phyloP scores from a whole-genome alignment of 2,113 vertebrate genomes.

The Aptenodytes patagonicus region DNA sequence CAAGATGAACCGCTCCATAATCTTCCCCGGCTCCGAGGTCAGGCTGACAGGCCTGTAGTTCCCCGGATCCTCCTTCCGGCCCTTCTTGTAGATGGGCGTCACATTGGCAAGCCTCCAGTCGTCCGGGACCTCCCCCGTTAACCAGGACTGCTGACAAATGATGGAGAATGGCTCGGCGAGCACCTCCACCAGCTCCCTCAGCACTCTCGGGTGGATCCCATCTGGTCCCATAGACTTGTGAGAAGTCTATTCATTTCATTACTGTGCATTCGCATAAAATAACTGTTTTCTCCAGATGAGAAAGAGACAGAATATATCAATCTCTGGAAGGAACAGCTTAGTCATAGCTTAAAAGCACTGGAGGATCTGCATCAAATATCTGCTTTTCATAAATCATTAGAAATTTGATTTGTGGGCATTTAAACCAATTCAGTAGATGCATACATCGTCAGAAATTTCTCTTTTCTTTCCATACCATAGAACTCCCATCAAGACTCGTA shows the following conservation, averaged over 20 bases:
- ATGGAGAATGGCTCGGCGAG: no score
- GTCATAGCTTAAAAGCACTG: neutral
- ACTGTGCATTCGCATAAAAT: slow-evolving; percentile 32
- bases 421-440: neutral
- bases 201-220: no score
- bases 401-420: neutral
- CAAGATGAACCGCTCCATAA: no score
- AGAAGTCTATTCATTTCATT: neutral
- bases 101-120: no score
- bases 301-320: neutral
- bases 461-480: neutral
- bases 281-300: slow-evolving; percentile 23
- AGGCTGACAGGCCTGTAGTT: no score
- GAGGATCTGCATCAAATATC: neutral
- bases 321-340: neutral
- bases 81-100: no score
- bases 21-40: no score
- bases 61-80: no score
- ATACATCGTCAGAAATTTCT: neutral
- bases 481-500: neutral
- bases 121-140: no score
- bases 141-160: no score
- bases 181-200: no score
- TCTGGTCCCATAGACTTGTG: no score
- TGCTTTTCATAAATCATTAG: neutral